Percentiles rank a stretch among this genome's conserved stretches.
Evolutionary conservation across 2,797 vertebrate species (phyloP).

Genomic region (Tokudaia tokunoshimensis): DNA sequence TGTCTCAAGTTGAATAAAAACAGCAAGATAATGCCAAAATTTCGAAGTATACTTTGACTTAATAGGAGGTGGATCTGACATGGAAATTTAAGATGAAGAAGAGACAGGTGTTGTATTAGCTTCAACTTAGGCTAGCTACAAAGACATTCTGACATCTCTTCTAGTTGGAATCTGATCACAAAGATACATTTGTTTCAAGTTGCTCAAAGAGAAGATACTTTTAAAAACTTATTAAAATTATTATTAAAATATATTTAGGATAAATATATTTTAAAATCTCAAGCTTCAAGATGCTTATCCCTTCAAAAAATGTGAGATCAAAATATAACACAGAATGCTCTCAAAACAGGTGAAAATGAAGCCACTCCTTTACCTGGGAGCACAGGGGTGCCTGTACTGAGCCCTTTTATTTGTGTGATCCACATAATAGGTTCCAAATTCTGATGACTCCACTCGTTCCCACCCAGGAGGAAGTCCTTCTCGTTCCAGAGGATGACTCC

Average conservation of each 20-base stretch:
- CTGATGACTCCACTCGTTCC: slow-evolving; percentile 97
- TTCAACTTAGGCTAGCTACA: slow-evolving; percentile 40
- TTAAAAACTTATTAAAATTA: slow-evolving; percentile 53
- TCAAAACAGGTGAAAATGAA: slow-evolving; percentile 48
- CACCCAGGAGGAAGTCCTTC: slow-evolving; percentile 98
- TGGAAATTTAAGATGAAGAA: slow-evolving; percentile 64
- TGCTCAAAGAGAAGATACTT: background rate
- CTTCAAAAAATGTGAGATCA: slow-evolving; percentile 28
- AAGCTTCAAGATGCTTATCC: slow-evolving; percentile 54
- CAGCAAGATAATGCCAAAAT: slow-evolving; percentile 44
- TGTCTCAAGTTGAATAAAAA: slow-evolving; percentile 56
- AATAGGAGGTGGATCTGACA: background rate
- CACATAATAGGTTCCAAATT: slow-evolving; percentile 98
- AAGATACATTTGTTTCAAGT: slow-evolving; percentile 38
- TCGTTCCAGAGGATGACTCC: slow-evolving; percentile 98
- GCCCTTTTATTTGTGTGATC: slow-evolving; percentile 98
- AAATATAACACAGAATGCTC: slow-evolving; percentile 40
- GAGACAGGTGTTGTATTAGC: background rate
- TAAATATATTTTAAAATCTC: slow-evolving; percentile 63
- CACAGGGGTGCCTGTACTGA: slow-evolving; percentile 97
- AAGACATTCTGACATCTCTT: slow-evolving; percentile 48
- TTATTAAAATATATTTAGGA: slow-evolving; percentile 38
- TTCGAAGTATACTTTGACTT: slow-evolving; percentile 51
- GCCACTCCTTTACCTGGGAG: slow-evolving; percentile 92
- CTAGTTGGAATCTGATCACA: slow-evolving; percentile 46